These are phyloP conservation scores for Xanthia icteritia DNA, from an alignment of 2,888 invertebrate genomes.

Conservation along the genomic window DNA sequence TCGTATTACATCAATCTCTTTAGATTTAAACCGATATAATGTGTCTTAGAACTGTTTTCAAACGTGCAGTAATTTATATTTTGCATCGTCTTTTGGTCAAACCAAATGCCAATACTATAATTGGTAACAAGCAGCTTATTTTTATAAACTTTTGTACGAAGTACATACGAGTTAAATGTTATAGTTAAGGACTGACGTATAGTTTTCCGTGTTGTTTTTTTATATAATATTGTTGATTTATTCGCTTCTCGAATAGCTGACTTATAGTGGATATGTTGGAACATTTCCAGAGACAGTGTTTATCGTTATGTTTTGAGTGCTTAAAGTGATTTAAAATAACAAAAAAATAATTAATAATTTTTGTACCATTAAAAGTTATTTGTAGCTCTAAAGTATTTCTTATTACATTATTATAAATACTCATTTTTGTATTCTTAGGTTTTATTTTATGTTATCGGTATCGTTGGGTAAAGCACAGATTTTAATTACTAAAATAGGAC, in stretches of 20 bases:
- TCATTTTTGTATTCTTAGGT: constrained; percentile 50
- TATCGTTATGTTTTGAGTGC: constrained; percentile 29
- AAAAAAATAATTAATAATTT: constrained; percentile 2
- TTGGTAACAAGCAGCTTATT: constrained; percentile 47
- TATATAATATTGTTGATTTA: constrained; percentile 46
- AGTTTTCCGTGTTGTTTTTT: constrained; percentile 38
- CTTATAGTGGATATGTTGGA: constrained; percentile 34
- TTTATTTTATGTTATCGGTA: constrained; percentile 47
- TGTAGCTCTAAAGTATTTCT: constrained; percentile 24
- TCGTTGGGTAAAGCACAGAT: constrained; percentile 25
- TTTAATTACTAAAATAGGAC: constrained; percentile 24
- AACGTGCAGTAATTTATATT: constrained; percentile 33
- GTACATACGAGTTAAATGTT: constrained; percentile 45
- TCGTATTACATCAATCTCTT: constrained; percentile 56
- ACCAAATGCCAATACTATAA: constrained; percentile 45
- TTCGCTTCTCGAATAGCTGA: constrained; percentile 43
- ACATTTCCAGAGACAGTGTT: constrained; percentile 22
- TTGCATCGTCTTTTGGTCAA: constrained; percentile 48
- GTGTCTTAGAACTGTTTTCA: constrained; percentile 50
- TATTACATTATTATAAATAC: constrained; percentile 60
- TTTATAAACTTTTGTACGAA: constrained; percentile 52
- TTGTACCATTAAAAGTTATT: constrained; percentile 20
- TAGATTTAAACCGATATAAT: constrained; percentile 41
- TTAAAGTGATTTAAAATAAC: constrained; percentile 12
- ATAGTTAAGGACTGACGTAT: constrained; percentile 37